Evolutionary conservation across 1,140 invertebrate species (phyloP), one percentile per base, ranked within the genome.

Genomic region (Ceratina australensis): DNA sequence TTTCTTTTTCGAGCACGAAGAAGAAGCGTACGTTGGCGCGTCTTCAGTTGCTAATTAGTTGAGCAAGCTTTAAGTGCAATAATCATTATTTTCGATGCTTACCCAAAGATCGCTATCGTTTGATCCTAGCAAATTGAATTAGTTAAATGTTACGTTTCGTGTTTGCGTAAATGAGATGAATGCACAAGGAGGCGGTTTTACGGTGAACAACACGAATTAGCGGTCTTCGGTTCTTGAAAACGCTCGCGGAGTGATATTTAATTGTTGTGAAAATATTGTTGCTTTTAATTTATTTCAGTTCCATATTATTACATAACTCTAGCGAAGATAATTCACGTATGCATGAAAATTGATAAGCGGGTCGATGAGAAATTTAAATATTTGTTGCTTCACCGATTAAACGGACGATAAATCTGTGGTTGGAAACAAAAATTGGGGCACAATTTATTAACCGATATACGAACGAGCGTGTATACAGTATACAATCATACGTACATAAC

Each of bases 141-240:
- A 28, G 8, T 68, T 66, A 47, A 50, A 66, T 24, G 22, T 66
- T 50, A 66, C 5, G 49, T 50, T 50, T 66, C 47, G 28, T 66
- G 24, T 50, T 66, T 66, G 50, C 20, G 50, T 50, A 26, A 4
- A 12, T 66, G 50, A 66, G 47, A 66, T 66, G 28, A 66, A 66
- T 50, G 50, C 42, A 22, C 47, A 66, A 42, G 33, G 49, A 64
- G 33, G 64, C 16, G 22, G 50, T 63, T 72, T 54, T 16, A n/a
- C 59, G 61, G 22, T 28, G 28, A 26, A 54, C 33, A 61, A 49
- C 22, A 22, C 24, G 60, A 61, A 61, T 61, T 72, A 50, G 26
- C 18, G 15, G 50, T 26, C 28, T 28, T n/a, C 26, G 47, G 60
- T 72, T 63, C 24, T 22, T 33, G 61, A 7, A 50, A 64, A 47